phyloP scores from a whole-genome alignment of 2,113 vertebrate genomes.

The Malurus melanocephalus region DNA sequence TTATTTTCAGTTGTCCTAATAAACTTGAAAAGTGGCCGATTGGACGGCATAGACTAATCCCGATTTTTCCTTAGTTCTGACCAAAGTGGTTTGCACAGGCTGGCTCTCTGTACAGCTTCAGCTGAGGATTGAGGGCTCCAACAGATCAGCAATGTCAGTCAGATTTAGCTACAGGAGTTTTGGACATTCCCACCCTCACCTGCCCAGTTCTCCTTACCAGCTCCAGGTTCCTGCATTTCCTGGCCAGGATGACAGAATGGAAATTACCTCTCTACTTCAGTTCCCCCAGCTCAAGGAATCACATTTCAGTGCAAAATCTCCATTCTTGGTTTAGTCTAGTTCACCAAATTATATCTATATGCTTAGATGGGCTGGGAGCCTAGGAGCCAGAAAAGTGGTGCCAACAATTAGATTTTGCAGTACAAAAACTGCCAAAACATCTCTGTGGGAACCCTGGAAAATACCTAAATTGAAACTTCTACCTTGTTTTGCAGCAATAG shows the following conservation, averaged over 20 bases:
- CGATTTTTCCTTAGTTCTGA: background rate
- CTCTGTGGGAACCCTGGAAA: background rate
- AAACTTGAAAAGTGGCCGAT: background rate
- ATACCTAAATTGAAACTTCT: background rate
- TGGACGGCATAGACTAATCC: background rate
- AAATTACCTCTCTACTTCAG: background rate
- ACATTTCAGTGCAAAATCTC: background rate
- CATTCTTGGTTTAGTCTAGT: background rate
- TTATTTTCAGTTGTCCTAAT: background rate
- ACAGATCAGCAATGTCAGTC: background rate
- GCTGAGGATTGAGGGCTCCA: background rate
- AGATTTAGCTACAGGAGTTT: background rate
- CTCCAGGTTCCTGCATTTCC: background rate
- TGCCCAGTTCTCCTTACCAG: background rate
- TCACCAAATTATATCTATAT: background rate
- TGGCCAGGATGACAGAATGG: background rate
- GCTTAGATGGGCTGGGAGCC: background rate
- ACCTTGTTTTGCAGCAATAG: background rate
- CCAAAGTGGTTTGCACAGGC: background rate
- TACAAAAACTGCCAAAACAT: background rate
- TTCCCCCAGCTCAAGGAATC: background rate
- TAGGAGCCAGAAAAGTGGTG: background rate
- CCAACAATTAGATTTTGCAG: background rate
- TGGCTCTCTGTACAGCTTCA: background rate
- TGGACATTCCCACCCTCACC: background rate